Base-by-base conservation (phyloP, 1,140 invertebrate species). In the Pseudachorutes palmiensis region DNA sequence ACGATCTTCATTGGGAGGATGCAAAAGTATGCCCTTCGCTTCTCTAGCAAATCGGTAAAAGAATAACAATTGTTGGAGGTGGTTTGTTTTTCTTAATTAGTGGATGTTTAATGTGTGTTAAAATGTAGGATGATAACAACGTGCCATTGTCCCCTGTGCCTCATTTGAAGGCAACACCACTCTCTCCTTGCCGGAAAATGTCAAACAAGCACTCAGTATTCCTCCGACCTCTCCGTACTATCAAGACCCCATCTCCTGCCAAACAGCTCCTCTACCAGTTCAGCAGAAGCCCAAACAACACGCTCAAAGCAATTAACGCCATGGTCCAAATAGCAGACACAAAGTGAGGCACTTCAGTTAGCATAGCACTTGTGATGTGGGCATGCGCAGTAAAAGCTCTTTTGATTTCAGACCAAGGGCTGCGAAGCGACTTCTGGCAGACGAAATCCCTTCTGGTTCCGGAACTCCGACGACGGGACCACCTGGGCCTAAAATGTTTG, bases 211-310 rank as follows among this genome's bases (percentile, higher is more conserved):
- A 84, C 74, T 77, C 84, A 69, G 80, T 90, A 62, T 89, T 82
- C 78, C 86, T 85, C 64, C 83, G 85, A 58, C 85, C 82, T 3
- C 79, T 87, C 64, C 82, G 80, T 64, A 74, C 73, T 62, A 74
- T 73, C 48, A 80, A 78, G 65, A 79, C 81, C 28, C 81, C 81
- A 66, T 81, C 82, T 1, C 80, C 83, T 30, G 81, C 83, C 24
- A 82, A 84, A 61, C 84, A 85, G 68, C 80, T 92, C 70, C 87
- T 86, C 57, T 97, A 94, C 79, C 87, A 86, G 70, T 93, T 97
- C 77, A 90, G 87, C 77, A 83, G 86, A 64, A 96, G 92, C 80
- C 92, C 93, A 36, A 71, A 49, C 60, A 66, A 58, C 59, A 71
- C 69, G 48, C 64, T 74, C n/a, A 69, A 63, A 57, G 70, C 70